A percentile compares a stretch with the other conserved stretches of the same genome.
These are phyloP conservation scores for Tragelaphus eurycerus DNA, from an alignment of 2,797 vertebrate genomes.

Conservation along the genomic window DNA sequence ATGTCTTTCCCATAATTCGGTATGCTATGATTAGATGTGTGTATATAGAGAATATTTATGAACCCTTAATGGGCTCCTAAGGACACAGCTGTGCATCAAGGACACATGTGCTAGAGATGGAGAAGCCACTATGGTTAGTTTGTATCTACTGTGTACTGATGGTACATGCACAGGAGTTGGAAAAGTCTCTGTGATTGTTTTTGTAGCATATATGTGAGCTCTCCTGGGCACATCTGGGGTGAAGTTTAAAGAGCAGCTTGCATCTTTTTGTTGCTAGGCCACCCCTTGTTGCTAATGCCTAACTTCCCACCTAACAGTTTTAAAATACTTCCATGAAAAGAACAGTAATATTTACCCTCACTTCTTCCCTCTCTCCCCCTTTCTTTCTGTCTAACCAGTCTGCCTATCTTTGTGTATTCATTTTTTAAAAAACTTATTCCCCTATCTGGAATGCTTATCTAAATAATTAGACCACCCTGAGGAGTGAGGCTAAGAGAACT, in stretches of 20 bases:
- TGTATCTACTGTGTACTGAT: not conserved
- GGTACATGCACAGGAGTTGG: not conserved
- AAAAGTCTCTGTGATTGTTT: not conserved
- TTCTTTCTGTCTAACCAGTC: conserved; percentile 18
- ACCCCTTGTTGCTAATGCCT: not conserved
- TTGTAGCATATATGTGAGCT: not conserved
- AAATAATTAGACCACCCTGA: not conserved
- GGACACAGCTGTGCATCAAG: not conserved
- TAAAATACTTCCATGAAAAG: not conserved
- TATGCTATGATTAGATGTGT: not conserved
- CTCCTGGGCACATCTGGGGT: not conserved
- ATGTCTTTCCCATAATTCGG: not conserved
- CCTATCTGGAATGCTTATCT: conserved; percentile 38
- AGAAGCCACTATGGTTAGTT: not conserved
- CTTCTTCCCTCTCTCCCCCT: not conserved
- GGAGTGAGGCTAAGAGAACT: not conserved
- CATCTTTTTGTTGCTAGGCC: not conserved
- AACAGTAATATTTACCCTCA: conserved; percentile 21
- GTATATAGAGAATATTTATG: not conserved
- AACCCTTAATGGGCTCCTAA: not conserved
- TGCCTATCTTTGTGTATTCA: not conserved
- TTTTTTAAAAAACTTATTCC: not conserved
- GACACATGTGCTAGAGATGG: not conserved
- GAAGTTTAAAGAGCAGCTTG: not conserved
- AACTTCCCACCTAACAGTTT: not conserved